Evolutionary conservation across 2,888 invertebrate genomes (phyloP).

Genomic region (Theretra japonica): DNA sequence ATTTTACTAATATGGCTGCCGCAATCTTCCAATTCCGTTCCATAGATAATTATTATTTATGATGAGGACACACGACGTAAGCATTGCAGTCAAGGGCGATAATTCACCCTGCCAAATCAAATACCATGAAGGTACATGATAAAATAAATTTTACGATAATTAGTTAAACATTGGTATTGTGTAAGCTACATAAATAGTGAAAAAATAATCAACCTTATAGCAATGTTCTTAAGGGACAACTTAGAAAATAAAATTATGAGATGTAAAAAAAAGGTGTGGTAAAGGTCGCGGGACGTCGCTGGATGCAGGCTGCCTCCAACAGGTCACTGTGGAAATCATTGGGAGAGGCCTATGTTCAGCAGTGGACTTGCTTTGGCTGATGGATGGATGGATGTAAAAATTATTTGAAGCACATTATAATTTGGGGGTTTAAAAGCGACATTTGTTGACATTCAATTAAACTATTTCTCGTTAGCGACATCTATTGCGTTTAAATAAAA

Average conservation of each 20-base stretch:
- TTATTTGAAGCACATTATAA: no score
- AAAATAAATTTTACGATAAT: slow-evolving; percentile 1
- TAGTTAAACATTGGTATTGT: neutral
- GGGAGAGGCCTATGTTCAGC: no score
- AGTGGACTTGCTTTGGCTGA: no score
- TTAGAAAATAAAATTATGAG: no score
- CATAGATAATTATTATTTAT: slow-evolving; percentile 8
- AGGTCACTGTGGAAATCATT: no score
- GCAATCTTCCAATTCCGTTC: neutral
- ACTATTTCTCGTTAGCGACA: neutral
- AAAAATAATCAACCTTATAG: no score
- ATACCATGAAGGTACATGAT: slow-evolving; percentile 9
- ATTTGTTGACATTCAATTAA: neutral
- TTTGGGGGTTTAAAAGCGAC: no score
- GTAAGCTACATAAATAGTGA: neutral
- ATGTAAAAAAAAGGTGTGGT: no score
- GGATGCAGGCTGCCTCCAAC: no score
- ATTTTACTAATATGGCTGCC: neutral
- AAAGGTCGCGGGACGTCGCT: no score
- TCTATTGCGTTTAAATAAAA: neutral
- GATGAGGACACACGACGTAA: slow-evolving; percentile 32
- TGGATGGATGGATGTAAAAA: no score
- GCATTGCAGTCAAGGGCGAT: slow-evolving; percentile 42
- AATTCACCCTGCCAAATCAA: slow-evolving; percentile 5
- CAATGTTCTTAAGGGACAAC: no score